A percentile compares a stretch with the other conserved stretches of the same genome.
These are phyloP conservation scores for Holacanthus passer DNA, from an alignment of 2,113 vertebrate species.

Conservation along the genomic window DNA sequence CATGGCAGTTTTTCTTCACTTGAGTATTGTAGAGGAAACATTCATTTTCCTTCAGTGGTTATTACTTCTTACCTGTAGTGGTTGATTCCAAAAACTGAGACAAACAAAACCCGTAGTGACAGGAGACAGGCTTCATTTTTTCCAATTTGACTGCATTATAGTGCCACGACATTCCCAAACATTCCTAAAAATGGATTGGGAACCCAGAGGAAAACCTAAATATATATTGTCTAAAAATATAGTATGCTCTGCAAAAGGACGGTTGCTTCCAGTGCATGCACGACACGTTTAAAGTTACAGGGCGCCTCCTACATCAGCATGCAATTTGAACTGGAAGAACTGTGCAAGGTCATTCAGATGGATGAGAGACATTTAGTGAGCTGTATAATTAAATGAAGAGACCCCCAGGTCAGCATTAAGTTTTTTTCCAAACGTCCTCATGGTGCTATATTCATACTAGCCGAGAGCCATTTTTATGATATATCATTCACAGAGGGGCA, in stretches of 20 bases:
- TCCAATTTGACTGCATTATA: not conserved
- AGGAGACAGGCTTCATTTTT: not conserved
- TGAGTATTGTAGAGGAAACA: not conserved
- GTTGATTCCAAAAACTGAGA: not conserved
- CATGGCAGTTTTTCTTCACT: not conserved
- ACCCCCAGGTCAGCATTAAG: conserved; percentile 62
- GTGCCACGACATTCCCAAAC: not conserved
- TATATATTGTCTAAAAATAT: not conserved
- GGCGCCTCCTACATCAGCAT: conserved; percentile 48
- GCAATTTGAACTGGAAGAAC: conserved; percentile 63
- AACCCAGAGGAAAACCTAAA: not conserved
- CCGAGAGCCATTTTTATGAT: conserved; percentile 64
- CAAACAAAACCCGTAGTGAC: not conserved
- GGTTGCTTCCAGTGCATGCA: conserved; percentile 14
- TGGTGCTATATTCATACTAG: conserved; percentile 63
- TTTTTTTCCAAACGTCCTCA: conserved; percentile 55
- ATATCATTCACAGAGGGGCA: conserved; percentile 53
- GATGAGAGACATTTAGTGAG: conserved; percentile 74
- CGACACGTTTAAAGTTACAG: conserved; percentile 47
- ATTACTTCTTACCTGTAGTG: not conserved
- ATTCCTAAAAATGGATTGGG: not conserved
- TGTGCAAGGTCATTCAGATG: conserved; percentile 71
- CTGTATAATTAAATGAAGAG: conserved; percentile 73
- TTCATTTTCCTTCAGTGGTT: not conserved
- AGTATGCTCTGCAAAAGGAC: conserved; percentile 19